Base-by-base conservation (phyloP, 37 sponge, comb jelly and placozoan genomes). In the Bolinopsis microptera region DNA sequence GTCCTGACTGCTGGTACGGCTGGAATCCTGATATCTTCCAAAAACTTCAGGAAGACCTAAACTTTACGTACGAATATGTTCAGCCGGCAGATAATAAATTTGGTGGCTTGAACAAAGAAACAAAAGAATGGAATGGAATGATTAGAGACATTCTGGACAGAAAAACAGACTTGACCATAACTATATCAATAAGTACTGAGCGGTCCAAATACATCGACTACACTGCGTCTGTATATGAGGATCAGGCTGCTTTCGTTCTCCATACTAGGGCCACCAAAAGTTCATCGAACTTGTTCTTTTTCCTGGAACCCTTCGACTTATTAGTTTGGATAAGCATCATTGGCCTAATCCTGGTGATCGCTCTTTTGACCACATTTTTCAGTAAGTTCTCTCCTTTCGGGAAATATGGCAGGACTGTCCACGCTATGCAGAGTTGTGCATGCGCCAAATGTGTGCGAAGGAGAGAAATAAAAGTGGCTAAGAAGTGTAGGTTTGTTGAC, bases 41-140 rank as follows among this genome's bases (percentile, higher is more conserved):
- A 21, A 80, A 22, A 33, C 82, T 80, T 5, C 36, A 34, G 5
- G 30, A 3, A 3, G 82, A 80, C 8, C 22, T 80, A 9, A 32
- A 80, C 23, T 80, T 80, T 22, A 80, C 82, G 9, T 80, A 80
- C 37, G 82, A 80, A 33, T 80, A 80, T 35, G 82, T 80, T 9
- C 24, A 21, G 23, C 82, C 82, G 2, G 82, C 24, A 3, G 82
- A 80, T 22, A 22, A 22, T 23, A n/a, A n/a, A n/a, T n/a, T n/a
- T n/a, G n/a, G n/a, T n/a, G n/a, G n/a, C n/a, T n/a, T n/a, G n/a
- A 8, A 80, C 82, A 32, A 35, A 5, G 82, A 33, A 35, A 33
- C 75, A n/a, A 8, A 30, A n/a, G 37, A 2, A 32, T 80, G 82
- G 82, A 33, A 33, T 34, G 82, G 82, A 16, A 28, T 80, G 37